A percentile compares a stretch with the other conserved stretches of the same genome.
Evolutionary conservation across 35 echinoderm and acorn worm genomes (phyloP).

Genomic region (Eucidaris tribuloides): DNA sequence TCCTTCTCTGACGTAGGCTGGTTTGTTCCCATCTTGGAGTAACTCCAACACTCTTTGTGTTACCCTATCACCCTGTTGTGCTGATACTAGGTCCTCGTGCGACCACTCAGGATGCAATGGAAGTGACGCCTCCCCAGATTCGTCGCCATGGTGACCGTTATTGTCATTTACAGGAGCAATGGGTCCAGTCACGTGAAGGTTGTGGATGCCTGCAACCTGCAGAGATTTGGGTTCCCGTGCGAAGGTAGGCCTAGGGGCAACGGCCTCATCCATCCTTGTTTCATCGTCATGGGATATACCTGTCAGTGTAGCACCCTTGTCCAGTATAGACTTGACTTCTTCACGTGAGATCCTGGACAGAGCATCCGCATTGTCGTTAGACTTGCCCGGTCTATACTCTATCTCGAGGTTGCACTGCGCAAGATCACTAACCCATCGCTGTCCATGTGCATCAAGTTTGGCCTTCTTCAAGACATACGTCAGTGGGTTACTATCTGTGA

Average conservation of each 20-base stretch:
- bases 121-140: too few relatives aligned
- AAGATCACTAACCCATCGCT: constrained; percentile 37
- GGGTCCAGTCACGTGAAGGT: too few relatives aligned
- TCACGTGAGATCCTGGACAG: constrained; percentile 9
- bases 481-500: constrained; percentile 27
- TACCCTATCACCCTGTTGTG: not conserved
- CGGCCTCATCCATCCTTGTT: too few relatives aligned
- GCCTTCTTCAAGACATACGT: not conserved
- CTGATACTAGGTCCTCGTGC: too few relatives aligned
- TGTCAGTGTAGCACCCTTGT: not conserved
- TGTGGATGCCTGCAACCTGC: too few relatives aligned
- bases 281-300: not conserved
- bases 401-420: constrained; percentile 16
- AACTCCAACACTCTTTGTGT: not conserved
- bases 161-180: too few relatives aligned
- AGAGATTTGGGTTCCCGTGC: too few relatives aligned
- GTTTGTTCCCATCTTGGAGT: not conserved
- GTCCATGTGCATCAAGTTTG: not conserved
- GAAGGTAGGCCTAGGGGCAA: too few relatives aligned
- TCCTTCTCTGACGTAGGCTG: not conserved
- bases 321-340: not conserved
- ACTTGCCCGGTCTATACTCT: constrained; percentile 22
- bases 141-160: too few relatives aligned
- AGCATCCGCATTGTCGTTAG: constrained; percentile 41
- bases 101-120: too few relatives aligned